phyloP scores from a whole-genome alignment of 2,888 invertebrate species.

The Dioctria rufipes region DNA sequence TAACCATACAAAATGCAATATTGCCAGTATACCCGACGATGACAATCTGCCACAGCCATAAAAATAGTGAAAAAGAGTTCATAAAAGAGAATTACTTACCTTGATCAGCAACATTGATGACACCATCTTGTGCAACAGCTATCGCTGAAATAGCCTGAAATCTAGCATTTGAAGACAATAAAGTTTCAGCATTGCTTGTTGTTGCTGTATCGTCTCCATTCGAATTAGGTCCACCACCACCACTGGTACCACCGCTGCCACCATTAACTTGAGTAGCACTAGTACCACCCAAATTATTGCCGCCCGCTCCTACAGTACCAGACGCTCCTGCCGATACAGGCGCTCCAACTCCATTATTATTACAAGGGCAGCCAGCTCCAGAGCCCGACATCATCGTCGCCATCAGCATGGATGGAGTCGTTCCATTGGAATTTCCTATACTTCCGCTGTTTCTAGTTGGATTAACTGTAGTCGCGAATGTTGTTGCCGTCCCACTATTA shows the following conservation, averaged over 20 bases:
- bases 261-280: constrained; percentile 46
- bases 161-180: constrained; percentile 91
- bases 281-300: constrained; percentile 60
- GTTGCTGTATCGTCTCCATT: constrained; percentile 71
- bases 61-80: background rate
- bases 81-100: constrained; percentile 72
- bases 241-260: constrained; percentile 61
- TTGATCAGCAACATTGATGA: constrained; percentile 96
- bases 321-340: constrained; percentile 56
- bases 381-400: constrained; percentile 60
- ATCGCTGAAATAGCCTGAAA: constrained; percentile 92
- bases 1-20: no score
- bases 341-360: constrained; percentile 63
- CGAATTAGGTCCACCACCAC: constrained; percentile 66
- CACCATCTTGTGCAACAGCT: constrained; percentile 96
- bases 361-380: constrained; percentile 54
- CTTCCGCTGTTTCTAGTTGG: constrained; percentile 64
- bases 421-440: constrained; percentile 63
- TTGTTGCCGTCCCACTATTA: constrained; percentile 64
- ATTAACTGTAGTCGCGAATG: constrained; percentile 64
- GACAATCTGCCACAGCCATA: background rate
- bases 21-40: no score
- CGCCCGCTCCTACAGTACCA: constrained; percentile 65
- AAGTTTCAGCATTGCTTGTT: constrained; percentile 83
- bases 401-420: constrained; percentile 63